Evolutionary conservation across 2,888 invertebrate species (phyloP).

Genomic region (Helleia helle): DNA sequence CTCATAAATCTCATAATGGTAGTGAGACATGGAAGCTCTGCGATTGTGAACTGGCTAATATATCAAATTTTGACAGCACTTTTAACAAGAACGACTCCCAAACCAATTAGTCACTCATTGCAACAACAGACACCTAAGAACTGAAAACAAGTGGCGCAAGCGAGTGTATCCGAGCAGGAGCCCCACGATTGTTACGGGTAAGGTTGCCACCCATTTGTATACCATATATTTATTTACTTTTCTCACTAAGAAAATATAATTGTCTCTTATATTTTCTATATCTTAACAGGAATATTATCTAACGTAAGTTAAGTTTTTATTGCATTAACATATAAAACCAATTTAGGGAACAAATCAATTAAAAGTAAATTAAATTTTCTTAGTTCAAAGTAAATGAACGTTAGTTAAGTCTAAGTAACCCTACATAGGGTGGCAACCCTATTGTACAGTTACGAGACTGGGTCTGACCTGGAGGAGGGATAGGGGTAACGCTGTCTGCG

Average conservation of each 20-base stretch:
- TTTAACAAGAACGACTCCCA: slow-evolving; percentile 11
- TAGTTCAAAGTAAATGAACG: background rate
- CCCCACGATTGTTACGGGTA: slow-evolving; percentile 5
- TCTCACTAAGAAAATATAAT: slow-evolving; percentile 1
- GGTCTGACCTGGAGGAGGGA: slow-evolving; percentile 8
- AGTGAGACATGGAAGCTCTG: slow-evolving; percentile 7
- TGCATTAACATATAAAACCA: too few relatives aligned
- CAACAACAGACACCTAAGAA: slow-evolving; percentile 10
- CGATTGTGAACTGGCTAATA: slow-evolving; percentile 6
- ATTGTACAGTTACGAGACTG: background rate
- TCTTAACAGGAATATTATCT: too few relatives aligned
- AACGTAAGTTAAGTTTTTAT: too few relatives aligned
- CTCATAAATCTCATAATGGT: background rate
- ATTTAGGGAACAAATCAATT: too few relatives aligned
- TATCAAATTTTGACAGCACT: slow-evolving; percentile 4
- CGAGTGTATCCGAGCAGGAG: slow-evolving; percentile 9
- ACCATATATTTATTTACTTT: too few relatives aligned
- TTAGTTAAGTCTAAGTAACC: background rate
- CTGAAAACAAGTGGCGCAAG: slow-evolving; percentile 11
- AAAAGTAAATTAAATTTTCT: slow-evolving; percentile 7
- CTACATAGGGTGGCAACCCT: background rate
- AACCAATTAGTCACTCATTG: slow-evolving; percentile 12
- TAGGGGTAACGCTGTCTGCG: slow-evolving; percentile 1
- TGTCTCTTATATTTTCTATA: too few relatives aligned
- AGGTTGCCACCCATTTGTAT: background rate